These are phyloP conservation scores for Taxidea taxus DNA, from an alignment of 2,113 vertebrate species.

Conservation along the genomic window DNA sequence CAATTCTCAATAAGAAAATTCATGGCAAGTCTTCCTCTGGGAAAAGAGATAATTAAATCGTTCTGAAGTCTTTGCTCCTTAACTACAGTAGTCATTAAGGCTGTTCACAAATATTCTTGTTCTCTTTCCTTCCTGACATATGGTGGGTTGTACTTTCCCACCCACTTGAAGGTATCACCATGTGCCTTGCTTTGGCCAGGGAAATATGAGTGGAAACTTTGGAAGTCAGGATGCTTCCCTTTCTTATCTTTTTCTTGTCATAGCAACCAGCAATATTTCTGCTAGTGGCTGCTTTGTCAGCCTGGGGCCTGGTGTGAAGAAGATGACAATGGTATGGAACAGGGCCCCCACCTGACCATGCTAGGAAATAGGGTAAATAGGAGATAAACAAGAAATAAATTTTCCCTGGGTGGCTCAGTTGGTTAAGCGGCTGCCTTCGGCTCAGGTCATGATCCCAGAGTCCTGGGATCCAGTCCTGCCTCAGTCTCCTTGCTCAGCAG, in stretches of 20 bases:
- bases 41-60: conserved; percentile 52
- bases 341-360: not conserved
- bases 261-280: not conserved
- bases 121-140: conserved; percentile 38
- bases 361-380: not conserved
- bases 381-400: not conserved
- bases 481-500: too few relatives aligned
- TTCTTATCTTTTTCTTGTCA: not conserved
- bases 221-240: not conserved
- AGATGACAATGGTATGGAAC: not conserved
- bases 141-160: not conserved
- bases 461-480: not conserved
- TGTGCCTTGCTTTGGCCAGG: not conserved
- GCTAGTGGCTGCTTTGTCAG: not conserved
- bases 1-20: conserved; percentile 47
- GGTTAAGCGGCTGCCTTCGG: not conserved
- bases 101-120: conserved; percentile 9
- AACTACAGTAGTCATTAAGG: not conserved
- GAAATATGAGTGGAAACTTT: not conserved
- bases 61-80: conserved; percentile 46
- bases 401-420: not conserved
- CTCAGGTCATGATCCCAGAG: not conserved
- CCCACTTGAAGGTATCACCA: not conserved
- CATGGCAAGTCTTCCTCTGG: conserved; percentile 33
- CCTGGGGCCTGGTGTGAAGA: not conserved